Evolutionary conservation across 2,113 vertebrate species (phyloP).

Genomic region (Egretta garzetta): DNA sequence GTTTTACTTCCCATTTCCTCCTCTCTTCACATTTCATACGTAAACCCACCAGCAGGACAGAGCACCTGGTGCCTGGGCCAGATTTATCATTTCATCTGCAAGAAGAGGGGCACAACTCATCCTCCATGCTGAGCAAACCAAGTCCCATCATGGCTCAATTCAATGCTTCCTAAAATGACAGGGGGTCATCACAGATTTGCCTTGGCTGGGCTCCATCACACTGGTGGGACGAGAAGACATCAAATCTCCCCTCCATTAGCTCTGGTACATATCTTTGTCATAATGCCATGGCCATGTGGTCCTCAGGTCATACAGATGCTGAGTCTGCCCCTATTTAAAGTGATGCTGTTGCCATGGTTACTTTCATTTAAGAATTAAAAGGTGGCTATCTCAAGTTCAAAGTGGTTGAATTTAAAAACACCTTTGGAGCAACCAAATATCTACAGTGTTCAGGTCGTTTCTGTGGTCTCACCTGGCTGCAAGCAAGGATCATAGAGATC

Average conservation of each 20-base stretch:
- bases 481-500: background rate
- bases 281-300: rapidly evolving
- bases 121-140: background rate
- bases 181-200: rapidly evolving
- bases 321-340: background rate
- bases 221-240: background rate
- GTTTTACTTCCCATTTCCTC: slow-evolving; percentile 15
- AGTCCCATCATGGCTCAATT: background rate
- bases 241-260: background rate
- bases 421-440: background rate
- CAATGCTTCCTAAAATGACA: background rate
- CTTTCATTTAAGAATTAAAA: background rate
- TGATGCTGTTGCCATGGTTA: rapidly evolving
- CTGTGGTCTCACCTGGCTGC: background rate
- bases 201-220: background rate
- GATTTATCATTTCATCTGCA: background rate
- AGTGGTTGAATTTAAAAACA: background rate
- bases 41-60: background rate
- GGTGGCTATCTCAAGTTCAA: too few relatives aligned
- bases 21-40: background rate
- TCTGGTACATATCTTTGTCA: rapidly evolving
- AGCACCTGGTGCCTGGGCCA: background rate
- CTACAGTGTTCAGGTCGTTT: rapidly evolving
- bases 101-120: background rate
- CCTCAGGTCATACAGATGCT: background rate